Conservation (phyloP, 2,797 vertebrate species). For the Ibycter americanus region DNA sequence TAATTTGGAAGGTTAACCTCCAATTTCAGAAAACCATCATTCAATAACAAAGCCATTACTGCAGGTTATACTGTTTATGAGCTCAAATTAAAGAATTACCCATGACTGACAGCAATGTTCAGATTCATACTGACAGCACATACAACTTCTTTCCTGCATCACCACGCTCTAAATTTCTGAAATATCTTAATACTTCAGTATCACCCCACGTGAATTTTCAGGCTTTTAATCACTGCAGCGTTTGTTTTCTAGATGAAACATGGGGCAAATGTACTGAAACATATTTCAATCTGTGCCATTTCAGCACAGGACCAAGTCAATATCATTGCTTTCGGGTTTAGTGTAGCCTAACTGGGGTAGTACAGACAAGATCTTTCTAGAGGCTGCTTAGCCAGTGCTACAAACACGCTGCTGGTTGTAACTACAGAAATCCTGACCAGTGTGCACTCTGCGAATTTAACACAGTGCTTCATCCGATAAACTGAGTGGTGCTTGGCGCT, state of each 20-base stretch:
- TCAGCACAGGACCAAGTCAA: neutral
- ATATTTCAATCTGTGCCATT: neutral
- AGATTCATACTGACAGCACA: neutral
- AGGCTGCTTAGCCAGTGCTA: neutral
- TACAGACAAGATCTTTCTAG: neutral
- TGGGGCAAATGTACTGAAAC: neutral
- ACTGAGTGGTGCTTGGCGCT: neutral
- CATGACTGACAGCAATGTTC: neutral
- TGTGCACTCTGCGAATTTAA: fast-evolving
- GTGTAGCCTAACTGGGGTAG: neutral
- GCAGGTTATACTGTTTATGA: neutral
- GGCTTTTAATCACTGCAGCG: neutral
- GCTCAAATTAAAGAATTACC: neutral
- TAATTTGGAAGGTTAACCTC: slow-evolving; percentile 37
- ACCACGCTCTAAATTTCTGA: neutral
- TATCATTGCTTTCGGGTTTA: neutral
- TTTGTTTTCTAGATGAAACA: neutral
- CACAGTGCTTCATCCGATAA: neutral
- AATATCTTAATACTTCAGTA: neutral
- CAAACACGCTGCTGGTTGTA: fast-evolving
- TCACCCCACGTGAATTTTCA: neutral
- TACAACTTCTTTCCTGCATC: neutral
- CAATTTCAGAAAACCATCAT: slow-evolving; percentile 21
- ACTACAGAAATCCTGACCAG: neutral
- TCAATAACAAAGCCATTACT: neutral